phyloP scores from a whole-genome alignment of 2,797 vertebrate genomes.

The Thunnus albacares region DNA sequence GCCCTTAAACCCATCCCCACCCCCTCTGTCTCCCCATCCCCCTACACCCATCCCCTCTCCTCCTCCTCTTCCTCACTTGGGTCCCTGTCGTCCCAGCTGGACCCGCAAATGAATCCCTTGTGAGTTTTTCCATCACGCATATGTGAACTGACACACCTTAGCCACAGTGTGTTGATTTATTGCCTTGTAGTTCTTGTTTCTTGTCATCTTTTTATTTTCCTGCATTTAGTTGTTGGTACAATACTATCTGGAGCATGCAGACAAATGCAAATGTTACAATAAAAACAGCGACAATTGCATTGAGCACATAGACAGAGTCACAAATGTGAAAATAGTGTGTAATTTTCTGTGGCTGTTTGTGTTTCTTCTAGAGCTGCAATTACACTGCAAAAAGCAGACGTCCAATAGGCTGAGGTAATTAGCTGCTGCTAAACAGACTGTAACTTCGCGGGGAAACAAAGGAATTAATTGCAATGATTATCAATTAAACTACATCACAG shows the following conservation, averaged over 20 bases:
- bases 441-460: conserved; percentile 65
- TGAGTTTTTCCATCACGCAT: conserved; percentile 53
- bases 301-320: neutral
- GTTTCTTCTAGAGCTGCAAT: conserved; percentile 71
- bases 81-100: conserved; percentile 56
- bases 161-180: conserved; percentile 43
- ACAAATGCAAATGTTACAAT: neutral
- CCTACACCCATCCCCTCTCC: conserved; percentile 20
- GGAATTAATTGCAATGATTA: conserved; percentile 79
- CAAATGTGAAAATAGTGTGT: conserved; percentile 56
- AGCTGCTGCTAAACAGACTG: conserved; percentile 65
- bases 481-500: conserved; percentile 73
- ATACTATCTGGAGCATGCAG: neutral
- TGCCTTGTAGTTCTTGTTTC: conserved; percentile 10
- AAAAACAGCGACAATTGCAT: neutral
- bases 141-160: conserved; percentile 52
- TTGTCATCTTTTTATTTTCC: neutral
- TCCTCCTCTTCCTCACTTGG: conserved; percentile 2
- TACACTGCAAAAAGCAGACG: conserved; percentile 60
- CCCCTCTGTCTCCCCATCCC: conserved; percentile 48
- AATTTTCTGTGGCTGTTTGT: conserved; percentile 68
- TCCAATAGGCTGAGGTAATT: conserved; percentile 70
- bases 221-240: neutral
- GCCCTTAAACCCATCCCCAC: conserved; percentile 52
- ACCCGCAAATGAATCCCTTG: conserved; percentile 71